A percentile compares a stretch with the other conserved stretches of the same genome.
Evolutionary conservation across 1,140 invertebrate species (phyloP).

Genomic region (Bombus breviceps): DNA sequence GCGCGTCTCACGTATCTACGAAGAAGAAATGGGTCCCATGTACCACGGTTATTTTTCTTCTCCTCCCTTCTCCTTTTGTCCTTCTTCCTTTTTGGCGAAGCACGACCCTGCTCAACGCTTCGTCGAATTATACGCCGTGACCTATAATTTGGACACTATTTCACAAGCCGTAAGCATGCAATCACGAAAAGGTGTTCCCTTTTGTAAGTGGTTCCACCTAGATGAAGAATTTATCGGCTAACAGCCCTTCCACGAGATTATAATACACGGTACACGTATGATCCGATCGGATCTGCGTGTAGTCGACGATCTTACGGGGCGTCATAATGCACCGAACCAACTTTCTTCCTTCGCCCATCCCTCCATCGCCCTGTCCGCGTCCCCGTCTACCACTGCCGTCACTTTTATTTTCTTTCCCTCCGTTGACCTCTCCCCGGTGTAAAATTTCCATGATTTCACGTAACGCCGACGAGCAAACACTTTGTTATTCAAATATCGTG

Average conservation of each 20-base stretch:
- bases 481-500: slow-evolving; percentile 53
- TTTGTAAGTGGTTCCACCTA: slow-evolving; percentile 77
- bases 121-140: slow-evolving; percentile 74
- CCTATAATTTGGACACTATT: slow-evolving; percentile 81
- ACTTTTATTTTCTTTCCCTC: slow-evolving; percentile 41
- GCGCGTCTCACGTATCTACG: slow-evolving; percentile 56
- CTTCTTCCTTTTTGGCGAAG: slow-evolving; percentile 59
- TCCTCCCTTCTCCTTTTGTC: slow-evolving; percentile 24
- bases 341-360: slow-evolving; percentile 19
- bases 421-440: slow-evolving; percentile 27
- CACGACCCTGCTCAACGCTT: slow-evolving; percentile 63
- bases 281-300: slow-evolving; percentile 56
- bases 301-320: slow-evolving; percentile 19
- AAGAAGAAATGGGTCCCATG: slow-evolving; percentile 53
- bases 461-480: slow-evolving; percentile 46
- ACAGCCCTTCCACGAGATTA: slow-evolving; percentile 71
- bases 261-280: slow-evolving; percentile 58
- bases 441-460: slow-evolving; percentile 55
- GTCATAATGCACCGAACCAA: slow-evolving; percentile 53
- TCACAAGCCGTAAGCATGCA: slow-evolving; percentile 76
- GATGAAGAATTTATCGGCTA: slow-evolving; percentile 79
- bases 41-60: slow-evolving; percentile 14
- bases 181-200: slow-evolving; percentile 79
- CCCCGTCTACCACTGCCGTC: background rate
- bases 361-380: background rate